phyloP scores from a whole-genome alignment of 2,888 invertebrate genomes.

The Lomographa bimaculata region DNA sequence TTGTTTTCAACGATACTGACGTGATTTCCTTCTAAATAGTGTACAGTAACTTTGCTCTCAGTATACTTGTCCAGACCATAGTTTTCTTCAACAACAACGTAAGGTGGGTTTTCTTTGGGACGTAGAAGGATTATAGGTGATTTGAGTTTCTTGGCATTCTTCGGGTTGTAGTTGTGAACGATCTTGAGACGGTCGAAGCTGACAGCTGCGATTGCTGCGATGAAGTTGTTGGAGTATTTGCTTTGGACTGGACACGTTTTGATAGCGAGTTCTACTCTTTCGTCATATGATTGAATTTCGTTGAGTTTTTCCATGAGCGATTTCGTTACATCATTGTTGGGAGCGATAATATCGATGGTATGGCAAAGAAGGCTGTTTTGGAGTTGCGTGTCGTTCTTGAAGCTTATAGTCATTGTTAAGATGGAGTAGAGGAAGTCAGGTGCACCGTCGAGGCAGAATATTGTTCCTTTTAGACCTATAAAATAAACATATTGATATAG shows the following conservation, averaged over 20 bases:
- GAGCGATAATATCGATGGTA: constrained; percentile 76
- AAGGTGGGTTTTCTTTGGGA: constrained; percentile 81
- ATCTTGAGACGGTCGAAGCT: constrained; percentile 82
- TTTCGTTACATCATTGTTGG: constrained; percentile 59
- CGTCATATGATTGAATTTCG: constrained; percentile 80
- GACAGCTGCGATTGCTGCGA: constrained; percentile 42
- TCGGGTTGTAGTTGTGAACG: constrained; percentile 70
- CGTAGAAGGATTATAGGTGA: constrained; percentile 85
- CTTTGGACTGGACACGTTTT: constrained; percentile 61
- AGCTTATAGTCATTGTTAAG: constrained; percentile 70
- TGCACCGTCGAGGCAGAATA: constrained; percentile 92
- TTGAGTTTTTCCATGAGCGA: constrained; percentile 70
- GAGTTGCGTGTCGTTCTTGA: constrained; percentile 71
- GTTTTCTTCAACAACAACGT: constrained; percentile 84
- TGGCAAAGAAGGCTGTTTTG: constrained; percentile 84
- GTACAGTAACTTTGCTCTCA: constrained; percentile 81
- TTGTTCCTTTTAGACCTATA: constrained; percentile 79
- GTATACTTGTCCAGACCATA: constrained; percentile 86
- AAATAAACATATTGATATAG: neutral
- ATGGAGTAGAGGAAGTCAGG: constrained; percentile 87
- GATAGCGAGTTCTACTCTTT: constrained; percentile 80
- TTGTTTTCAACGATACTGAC: constrained; percentile 86
- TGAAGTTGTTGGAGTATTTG: constrained; percentile 60
- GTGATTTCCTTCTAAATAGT: constrained; percentile 89
- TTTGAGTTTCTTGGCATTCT: constrained; percentile 73